These are phyloP conservation scores for Sebastes taczanowskii DNA, from an alignment of 2,797 vertebrate genomes.

Conservation along the genomic window DNA sequence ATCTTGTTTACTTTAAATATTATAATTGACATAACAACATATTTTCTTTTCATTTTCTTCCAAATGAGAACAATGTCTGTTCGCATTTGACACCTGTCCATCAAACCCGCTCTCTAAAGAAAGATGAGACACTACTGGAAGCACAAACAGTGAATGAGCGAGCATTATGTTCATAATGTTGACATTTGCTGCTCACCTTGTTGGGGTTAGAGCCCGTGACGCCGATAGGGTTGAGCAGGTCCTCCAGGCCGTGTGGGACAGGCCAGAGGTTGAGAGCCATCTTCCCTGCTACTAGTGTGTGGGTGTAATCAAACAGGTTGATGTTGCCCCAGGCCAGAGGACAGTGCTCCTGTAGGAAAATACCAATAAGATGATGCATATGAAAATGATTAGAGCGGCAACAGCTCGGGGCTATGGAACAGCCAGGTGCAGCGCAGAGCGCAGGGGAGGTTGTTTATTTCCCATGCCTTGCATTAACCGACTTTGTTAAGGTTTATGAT, in stretches of 20 bases:
- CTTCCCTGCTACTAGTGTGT: slow-evolving; percentile 97
- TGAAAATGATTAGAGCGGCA: slow-evolving; percentile 40
- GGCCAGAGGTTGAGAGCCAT: slow-evolving; percentile 99
- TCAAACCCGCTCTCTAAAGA: not conserved
- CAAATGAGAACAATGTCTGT: not conserved
- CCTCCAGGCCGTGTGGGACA: slow-evolving; percentile 97
- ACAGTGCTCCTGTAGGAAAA: slow-evolving; percentile 91
- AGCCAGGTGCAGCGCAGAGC: slow-evolving; percentile 4
- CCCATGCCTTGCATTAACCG: not conserved
- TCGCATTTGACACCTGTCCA: not conserved
- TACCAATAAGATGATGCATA: slow-evolving; percentile 19
- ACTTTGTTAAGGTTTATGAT: not conserved
- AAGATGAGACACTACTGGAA: not conserved
- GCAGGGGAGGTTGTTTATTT: not conserved
- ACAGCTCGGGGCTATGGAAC: slow-evolving; percentile 19
- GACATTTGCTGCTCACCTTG: slow-evolving; percentile 83
- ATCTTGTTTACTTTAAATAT: not conserved
- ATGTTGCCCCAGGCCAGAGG: slow-evolving; percentile 99
- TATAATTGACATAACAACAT: not conserved
- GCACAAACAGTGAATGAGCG: not conserved
- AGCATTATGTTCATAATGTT: not conserved
- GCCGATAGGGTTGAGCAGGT: slow-evolving; percentile 96
- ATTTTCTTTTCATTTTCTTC: too few relatives aligned
- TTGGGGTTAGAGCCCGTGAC: slow-evolving; percentile 98
- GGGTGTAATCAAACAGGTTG: slow-evolving; percentile 99